Percentiles rank a stretch among this genome's conserved stretches.
Evolutionary conservation across 2,113 vertebrate genomes (phyloP).

Genomic region (Tringa solitaria): DNA sequence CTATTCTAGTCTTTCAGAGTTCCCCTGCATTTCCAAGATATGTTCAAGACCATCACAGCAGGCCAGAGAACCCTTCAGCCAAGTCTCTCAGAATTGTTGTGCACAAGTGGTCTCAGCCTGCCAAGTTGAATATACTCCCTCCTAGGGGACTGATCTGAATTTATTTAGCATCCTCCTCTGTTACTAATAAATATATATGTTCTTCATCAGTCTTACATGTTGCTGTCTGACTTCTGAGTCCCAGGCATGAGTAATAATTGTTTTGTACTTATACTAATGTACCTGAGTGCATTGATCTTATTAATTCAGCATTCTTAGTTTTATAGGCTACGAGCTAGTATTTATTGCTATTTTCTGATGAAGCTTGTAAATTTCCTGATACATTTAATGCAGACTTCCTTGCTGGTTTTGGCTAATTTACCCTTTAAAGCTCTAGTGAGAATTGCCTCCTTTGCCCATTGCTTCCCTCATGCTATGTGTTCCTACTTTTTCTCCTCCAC

Average conservation of each 20-base stretch:
- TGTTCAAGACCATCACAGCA: conserved; percentile 10
- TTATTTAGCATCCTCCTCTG: conserved; percentile 33
- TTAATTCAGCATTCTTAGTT: neutral
- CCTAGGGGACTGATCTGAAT: conserved; percentile 31
- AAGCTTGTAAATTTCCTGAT: neutral
- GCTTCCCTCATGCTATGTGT: neutral
- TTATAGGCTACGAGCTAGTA: neutral
- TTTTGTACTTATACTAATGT: neutral
- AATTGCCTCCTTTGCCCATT: neutral
- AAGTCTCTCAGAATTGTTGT: conserved; percentile 15
- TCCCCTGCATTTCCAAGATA: neutral
- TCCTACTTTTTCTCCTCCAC: neutral
- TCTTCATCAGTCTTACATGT: conserved; percentile 4
- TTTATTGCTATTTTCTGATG: neutral
- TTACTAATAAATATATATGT: conserved; percentile 33
- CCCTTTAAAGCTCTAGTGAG: neutral
- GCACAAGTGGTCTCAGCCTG: neutral
- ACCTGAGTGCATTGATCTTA: neutral
- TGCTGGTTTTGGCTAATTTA: neutral
- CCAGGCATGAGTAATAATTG: neutral
- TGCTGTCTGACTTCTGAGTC: conserved; percentile 23
- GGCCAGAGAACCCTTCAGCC: conserved; percentile 33
- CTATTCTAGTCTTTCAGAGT: neutral
- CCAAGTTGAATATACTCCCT: conserved; percentile 24
- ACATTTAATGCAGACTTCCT: neutral